Evolutionary conservation across 2,797 vertebrate genomes (phyloP), one percentile per base, ranked within the genome.

Genomic region (Hydrolagus colliei): DNA sequence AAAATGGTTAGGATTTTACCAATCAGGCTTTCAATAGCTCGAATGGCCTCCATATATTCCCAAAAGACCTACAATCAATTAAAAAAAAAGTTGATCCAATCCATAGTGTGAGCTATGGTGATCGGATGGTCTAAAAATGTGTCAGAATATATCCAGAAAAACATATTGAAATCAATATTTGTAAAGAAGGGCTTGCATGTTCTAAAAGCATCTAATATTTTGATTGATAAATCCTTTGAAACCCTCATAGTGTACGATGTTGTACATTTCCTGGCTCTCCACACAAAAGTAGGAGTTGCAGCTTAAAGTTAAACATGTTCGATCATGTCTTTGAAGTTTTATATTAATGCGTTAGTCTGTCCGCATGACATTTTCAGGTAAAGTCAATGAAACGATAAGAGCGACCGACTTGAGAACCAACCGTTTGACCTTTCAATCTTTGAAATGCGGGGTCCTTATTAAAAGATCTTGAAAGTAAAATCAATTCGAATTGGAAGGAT

Each of bases 61-160:
- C 61, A 79, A 63, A 5, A 2, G 9, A 11, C 4, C 63, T 63
- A 63, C 20, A 79, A 1, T 22, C 77, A 78, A 78, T 62, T 4
- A 61, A 11, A 20, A 20, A 14, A 2, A 8, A 61, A 22, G 41
- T 78, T 80, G 12, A 18, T 71, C 32, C 4, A 32, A 73, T 18
- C 11, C 27, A 77, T 2, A 8, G 4, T 77, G 13, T 18, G 73
- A 41, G 13, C 73, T 41, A 0, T 35, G 0, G 5, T 32, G 62
- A 65, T 7, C 62, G 65, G 13, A 62, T 13, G 62, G n/a, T 13
- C 27, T 12, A 41, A 14, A 27, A 68, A 82, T 1, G 7, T 12
- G 67, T 82, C 62, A 82, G 35, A 82, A 82, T 82, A 8, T 62
- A 79, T 65, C 18, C 59, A 65, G 63, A 63, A 63, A n/a, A 67